Conservation (phyloP, 1,140 invertebrate genomes). For the Sinella curviseta region DNA sequence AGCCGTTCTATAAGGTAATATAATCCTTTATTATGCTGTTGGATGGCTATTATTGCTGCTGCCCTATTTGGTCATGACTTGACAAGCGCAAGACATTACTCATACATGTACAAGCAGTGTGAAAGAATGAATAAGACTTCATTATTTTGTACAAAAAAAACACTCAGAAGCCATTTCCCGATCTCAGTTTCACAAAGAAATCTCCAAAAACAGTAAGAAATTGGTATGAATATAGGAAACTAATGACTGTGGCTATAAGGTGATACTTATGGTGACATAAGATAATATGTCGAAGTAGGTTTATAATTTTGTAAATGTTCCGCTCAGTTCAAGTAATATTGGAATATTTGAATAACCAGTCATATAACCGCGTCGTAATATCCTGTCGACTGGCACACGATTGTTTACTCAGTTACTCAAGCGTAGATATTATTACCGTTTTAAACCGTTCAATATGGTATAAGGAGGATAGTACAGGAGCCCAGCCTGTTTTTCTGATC, state of each 20-base stretch:
- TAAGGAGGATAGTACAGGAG: background rate
- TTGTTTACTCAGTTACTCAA: background rate
- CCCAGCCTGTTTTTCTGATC: background rate
- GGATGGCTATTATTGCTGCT: background rate
- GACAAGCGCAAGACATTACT: background rate
- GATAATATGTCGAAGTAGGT: too few relatives aligned
- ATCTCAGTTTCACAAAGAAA: background rate
- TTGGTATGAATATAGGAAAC: too few relatives aligned
- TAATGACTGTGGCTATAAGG: too few relatives aligned
- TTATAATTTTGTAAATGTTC: too few relatives aligned
- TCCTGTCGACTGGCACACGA: background rate
- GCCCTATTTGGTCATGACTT: slow-evolving; percentile 2
- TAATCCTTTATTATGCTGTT: background rate
- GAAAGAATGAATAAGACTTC: background rate
- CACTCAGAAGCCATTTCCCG: background rate
- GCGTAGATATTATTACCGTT: background rate
- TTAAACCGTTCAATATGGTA: background rate
- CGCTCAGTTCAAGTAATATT: background rate
- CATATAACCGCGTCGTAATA: background rate
- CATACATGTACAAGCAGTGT: background rate
- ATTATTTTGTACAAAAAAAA: background rate
- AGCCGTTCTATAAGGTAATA: background rate
- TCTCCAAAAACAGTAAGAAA: background rate
- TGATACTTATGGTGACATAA: too few relatives aligned
- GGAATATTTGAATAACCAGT: background rate